Conservation (phyloP, 2,888 invertebrate species). For the Tetheella fluctuosa region DNA sequence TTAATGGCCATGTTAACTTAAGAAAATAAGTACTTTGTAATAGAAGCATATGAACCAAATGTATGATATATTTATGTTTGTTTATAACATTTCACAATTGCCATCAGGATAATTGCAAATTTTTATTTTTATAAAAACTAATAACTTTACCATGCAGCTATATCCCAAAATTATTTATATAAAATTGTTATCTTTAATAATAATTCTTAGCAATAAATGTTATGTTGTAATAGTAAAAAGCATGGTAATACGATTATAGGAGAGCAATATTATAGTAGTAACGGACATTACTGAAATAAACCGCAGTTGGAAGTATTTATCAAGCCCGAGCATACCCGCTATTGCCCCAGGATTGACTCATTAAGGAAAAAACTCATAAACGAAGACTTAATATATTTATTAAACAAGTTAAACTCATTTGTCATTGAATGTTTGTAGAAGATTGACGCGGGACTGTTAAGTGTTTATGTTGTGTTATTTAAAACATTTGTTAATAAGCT, state of each 20-base stretch:
- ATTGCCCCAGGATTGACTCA: constrained; percentile 62
- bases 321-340: constrained; percentile 54
- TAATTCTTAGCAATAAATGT: constrained; percentile 38
- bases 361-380: constrained; percentile 63
- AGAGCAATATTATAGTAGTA: constrained; percentile 39
- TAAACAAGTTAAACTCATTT: constrained; percentile 56
- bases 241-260: constrained; percentile 31
- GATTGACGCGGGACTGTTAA: constrained; percentile 40
- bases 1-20: constrained; percentile 10
- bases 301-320: constrained; percentile 42
- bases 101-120: neutral
- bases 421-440: constrained; percentile 53
- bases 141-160: constrained; percentile 13
- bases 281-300: constrained; percentile 17
- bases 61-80: neutral
- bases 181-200: constrained; percentile 15
- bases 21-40: neutral
- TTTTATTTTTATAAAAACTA: neutral
- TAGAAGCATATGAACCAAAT: neutral
- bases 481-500: constrained; percentile 23
- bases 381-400: constrained; percentile 44
- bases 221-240: constrained; percentile 25
- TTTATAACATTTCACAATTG: neutral
- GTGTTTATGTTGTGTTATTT: constrained; percentile 17
- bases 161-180: constrained; percentile 14